Base-by-base conservation (phyloP, 35 echinoderm and acorn worm species). In the Ophiothrix spiculata region DNA sequence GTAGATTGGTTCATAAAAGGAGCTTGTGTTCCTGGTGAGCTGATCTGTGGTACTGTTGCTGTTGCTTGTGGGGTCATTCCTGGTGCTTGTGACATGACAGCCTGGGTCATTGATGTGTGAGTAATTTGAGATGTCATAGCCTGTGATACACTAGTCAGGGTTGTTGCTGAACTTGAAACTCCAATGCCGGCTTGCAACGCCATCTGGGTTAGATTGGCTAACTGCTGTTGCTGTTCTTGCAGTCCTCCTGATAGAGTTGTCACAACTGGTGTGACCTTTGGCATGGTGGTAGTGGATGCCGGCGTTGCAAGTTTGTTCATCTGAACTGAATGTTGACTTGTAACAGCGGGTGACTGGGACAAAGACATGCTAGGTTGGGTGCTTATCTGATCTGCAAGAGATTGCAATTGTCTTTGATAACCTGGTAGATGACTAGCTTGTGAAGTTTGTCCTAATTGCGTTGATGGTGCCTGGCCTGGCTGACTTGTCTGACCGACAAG, bases 361-460 rank as follows among this genome's bases (percentile, higher is more conserved):
- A 41, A 63, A 37, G 86, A 31, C 32, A 31, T 1, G 29, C 38
- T 79, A 35, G 86, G 35, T 63, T 79, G 76, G 31, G 86, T 69
- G 60, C 16, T 69, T 25, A 69, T 69, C 60, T 69, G 60, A 4
- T 28, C 60, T 69, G 60, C 60, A 25, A 25, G 60, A 69, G 60
- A 15, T 25, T 69, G 60, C 3, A 28, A 28, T 25, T 6, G 60
- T 15, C 60, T 69, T 4, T 6, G 60, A 69, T 69, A 69, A 2
- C 23, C 23, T 69, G 60, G 8, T 28, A 25, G 25, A 25, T 69
- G 60, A 69, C 60, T 69, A 2, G 60, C 10, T 28, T 69, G 60
- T 25, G 60, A 15, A 4, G 60, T n/a, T 28, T 69, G 60, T 69
- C 60, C 60, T 28, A 69, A 25, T n/a, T 69, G 60, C 2, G 8